phyloP scores from a whole-genome alignment of 1,140 invertebrate species.

The Microplitis mediator region DNA sequence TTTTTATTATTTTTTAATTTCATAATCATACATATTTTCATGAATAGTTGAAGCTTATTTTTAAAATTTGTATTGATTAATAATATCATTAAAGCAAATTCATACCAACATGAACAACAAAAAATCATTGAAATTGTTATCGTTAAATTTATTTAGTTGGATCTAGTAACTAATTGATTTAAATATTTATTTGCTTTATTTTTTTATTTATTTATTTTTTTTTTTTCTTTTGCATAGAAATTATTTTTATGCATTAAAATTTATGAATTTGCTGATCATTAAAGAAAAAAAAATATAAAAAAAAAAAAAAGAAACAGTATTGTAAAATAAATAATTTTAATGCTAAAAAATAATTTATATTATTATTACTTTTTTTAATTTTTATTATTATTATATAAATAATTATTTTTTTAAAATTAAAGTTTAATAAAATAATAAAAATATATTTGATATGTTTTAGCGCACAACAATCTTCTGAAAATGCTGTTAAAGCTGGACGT shows the following conservation, averaged over 20 bases:
- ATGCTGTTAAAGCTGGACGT: conserved; percentile 82
- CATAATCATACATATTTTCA: background rate
- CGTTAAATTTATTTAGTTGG: too few relatives aligned
- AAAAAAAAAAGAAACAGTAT: too few relatives aligned
- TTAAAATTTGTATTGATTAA: background rate
- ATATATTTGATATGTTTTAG: conserved; percentile 67
- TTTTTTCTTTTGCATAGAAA: too few relatives aligned
- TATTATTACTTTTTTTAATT: conserved; percentile 13
- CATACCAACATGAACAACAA: background rate
- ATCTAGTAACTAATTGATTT: too few relatives aligned
- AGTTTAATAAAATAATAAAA: conserved; percentile 39
- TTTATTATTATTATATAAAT: conserved; percentile 11
- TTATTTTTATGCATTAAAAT: too few relatives aligned
- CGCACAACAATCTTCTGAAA: conserved; percentile 94
- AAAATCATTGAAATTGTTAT: background rate
- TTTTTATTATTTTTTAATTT: conserved; percentile 5
- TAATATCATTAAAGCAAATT: background rate
- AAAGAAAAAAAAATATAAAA: too few relatives aligned
- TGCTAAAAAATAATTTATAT: background rate
- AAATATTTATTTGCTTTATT: too few relatives aligned
- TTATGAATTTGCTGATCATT: too few relatives aligned
- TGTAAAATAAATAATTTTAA: too few relatives aligned
- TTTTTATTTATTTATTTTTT: too few relatives aligned
- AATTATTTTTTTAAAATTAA: conserved; percentile 16
- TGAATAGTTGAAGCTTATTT: background rate